Percentiles rank a stretch among this genome's conserved stretches.
Evolutionary conservation across 1,140 invertebrate genomes (phyloP).

Genomic region (Drosophila lacertosa): DNA sequence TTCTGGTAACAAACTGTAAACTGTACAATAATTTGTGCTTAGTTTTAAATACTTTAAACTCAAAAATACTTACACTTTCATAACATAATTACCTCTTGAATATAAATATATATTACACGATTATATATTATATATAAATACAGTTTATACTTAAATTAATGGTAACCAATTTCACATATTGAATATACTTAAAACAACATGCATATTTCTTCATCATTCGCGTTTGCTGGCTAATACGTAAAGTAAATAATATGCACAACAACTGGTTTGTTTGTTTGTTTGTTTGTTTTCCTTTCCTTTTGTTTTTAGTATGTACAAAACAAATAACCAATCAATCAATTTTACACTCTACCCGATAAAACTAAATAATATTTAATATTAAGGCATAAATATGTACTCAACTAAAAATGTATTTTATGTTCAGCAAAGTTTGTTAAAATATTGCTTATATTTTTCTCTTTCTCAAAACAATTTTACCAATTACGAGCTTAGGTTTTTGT

Average conservation of each 20-base stretch:
- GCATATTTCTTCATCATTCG: slow-evolving; percentile 13
- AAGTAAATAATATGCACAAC: background rate
- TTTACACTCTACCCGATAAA: background rate
- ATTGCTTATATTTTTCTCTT: too few relatives aligned
- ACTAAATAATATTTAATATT: background rate
- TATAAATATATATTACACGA: slow-evolving; percentile 9
- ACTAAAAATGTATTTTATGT: background rate
- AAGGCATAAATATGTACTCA: background rate
- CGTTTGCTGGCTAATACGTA: background rate
- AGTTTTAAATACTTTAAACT: slow-evolving; percentile 4
- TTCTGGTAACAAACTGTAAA: background rate
- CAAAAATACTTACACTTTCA: slow-evolving; percentile 7
- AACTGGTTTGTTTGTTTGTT: too few relatives aligned
- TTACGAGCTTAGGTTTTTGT: too few relatives aligned
- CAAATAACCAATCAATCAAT: background rate
- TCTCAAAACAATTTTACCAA: too few relatives aligned
- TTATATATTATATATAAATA: slow-evolving; percentile 1
- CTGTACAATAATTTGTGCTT: slow-evolving; percentile 9
- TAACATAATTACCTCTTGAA: slow-evolving; percentile 35
- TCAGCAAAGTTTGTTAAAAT: too few relatives aligned
- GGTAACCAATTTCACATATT: background rate
- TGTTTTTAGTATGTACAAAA: background rate
- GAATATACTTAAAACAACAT: slow-evolving; percentile 2
- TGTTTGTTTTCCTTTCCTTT: too few relatives aligned
- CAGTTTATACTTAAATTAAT: background rate